Conservation (phyloP, 1,140 invertebrate genomes). For the Temnothorax nylanderi region DNA sequence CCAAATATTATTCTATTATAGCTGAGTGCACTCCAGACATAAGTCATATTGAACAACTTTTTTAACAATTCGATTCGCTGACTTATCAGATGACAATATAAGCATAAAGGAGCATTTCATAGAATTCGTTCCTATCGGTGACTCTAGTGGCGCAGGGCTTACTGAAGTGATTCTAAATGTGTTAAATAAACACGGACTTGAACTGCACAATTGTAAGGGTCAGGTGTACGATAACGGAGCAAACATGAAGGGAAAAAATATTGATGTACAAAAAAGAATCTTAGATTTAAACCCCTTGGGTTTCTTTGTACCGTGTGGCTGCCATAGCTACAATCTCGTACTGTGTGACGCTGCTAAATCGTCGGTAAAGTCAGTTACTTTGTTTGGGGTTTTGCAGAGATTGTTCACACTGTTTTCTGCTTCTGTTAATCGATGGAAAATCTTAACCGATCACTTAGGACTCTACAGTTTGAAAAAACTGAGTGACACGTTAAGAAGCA, state of each 20-base stretch:
- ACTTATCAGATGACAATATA: slow-evolving; percentile 50
- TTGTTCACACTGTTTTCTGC: slow-evolving; percentile 67
- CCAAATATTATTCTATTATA: slow-evolving; percentile 66
- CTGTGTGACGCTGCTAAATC: slow-evolving; percentile 64
- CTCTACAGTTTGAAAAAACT: slow-evolving; percentile 75
- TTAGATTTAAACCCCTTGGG: slow-evolving; percentile 67
- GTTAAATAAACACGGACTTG: slow-evolving; percentile 54
- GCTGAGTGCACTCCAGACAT: neutral
- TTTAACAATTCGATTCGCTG: slow-evolving; percentile 54
- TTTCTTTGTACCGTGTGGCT: slow-evolving; percentile 69
- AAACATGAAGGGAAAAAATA: slow-evolving; percentile 76
- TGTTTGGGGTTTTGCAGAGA: slow-evolving; percentile 64
- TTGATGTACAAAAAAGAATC: slow-evolving; percentile 73
- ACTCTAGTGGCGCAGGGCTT: slow-evolving; percentile 60
- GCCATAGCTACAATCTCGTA: slow-evolving; percentile 72
- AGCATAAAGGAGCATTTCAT: slow-evolving; percentile 64
- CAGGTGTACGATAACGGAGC: slow-evolving; percentile 80
- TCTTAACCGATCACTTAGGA: slow-evolving; percentile 71
- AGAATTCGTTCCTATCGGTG: slow-evolving; percentile 53
- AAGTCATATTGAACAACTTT: neutral
- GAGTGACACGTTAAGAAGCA: slow-evolving; percentile 75
- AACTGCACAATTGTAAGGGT: slow-evolving; percentile 68
- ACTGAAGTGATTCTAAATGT: slow-evolving; percentile 58
- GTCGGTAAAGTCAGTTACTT: slow-evolving; percentile 42
- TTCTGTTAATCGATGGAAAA: slow-evolving; percentile 74